phyloP scores from a whole-genome alignment of 2,888 invertebrate genomes.

The Drosophila putrida region DNA sequence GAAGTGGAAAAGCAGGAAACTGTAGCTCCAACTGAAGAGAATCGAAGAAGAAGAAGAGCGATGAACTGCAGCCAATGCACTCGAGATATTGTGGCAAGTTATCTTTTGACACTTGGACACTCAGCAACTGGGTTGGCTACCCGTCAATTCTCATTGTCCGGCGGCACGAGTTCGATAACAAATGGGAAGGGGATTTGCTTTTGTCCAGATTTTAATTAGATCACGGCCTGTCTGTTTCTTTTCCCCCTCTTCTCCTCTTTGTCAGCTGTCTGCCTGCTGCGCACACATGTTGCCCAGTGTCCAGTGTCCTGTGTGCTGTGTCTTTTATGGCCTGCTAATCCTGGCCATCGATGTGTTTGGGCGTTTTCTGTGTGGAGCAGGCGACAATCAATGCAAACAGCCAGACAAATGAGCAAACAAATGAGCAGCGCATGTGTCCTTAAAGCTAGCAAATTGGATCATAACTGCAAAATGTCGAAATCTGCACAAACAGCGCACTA shows the following conservation, averaged over 20 bases:
- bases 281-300: conserved; percentile 57
- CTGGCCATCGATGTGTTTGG: conserved; percentile 61
- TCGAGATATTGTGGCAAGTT: conserved; percentile 39
- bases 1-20: conserved; percentile 58
- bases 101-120: conserved; percentile 55
- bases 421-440: conserved; percentile 71
- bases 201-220: conserved; percentile 64
- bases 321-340: conserved; percentile 72
- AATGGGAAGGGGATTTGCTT: background rate
- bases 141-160: conserved; percentile 59
- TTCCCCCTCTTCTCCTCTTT: background rate
- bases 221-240: conserved; percentile 16
- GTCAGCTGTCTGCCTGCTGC: conserved; percentile 66
- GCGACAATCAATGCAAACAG: conserved; percentile 74
- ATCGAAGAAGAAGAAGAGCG: background rate
- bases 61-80: conserved; percentile 51
- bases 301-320: conserved; percentile 24
- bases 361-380: conserved; percentile 50
- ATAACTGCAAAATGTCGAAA: conserved; percentile 78
- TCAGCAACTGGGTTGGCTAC: conserved; percentile 58
- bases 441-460: conserved; percentile 76
- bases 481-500: conserved; percentile 82
- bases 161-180: conserved; percentile 59
- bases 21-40: conserved; percentile 57
- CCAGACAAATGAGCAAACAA: conserved; percentile 79